Evolutionary conservation across 2,888 invertebrate species (phyloP).

Genomic region (Cabera pusaria): DNA sequence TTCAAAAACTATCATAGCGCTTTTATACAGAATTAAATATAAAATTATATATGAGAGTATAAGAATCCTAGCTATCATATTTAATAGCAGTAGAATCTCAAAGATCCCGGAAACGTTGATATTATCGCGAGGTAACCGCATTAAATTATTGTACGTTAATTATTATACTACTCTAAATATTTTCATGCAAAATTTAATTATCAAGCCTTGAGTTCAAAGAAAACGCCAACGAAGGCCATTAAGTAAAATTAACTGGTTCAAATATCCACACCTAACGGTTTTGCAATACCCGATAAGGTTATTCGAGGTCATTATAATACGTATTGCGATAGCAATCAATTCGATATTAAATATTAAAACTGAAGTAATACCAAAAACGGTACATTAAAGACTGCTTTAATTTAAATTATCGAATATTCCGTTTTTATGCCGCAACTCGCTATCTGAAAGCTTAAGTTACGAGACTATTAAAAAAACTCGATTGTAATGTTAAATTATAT

Average conservation of each 20-base stretch:
- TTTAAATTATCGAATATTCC: slow-evolving; percentile 32
- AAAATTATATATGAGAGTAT: no score
- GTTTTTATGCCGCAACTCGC: slow-evolving; percentile 27
- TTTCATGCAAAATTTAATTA: no score
- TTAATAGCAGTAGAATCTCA: no score
- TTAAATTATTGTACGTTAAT: no score
- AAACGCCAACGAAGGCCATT: slow-evolving; percentile 6
- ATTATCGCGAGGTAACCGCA: no score
- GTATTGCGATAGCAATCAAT: slow-evolving; percentile 21
- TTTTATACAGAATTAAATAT: no score
- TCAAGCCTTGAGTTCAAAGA: slow-evolving; percentile 8
- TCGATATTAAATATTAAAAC: slow-evolving; percentile 25
- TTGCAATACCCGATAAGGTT: slow-evolving; percentile 42
- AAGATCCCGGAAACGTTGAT: no score
- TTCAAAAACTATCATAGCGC: no score
- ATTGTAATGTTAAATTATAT: slow-evolving; percentile 30
- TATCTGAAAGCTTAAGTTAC: slow-evolving; percentile 35
- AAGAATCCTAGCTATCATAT: no score
- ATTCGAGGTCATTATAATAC: slow-evolving; percentile 43
- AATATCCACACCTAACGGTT: slow-evolving; percentile 30
- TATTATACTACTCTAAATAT: no score
- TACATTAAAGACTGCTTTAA: slow-evolving; percentile 36
- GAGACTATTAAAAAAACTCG: slow-evolving; percentile 37
- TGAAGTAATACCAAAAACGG: slow-evolving; percentile 32
- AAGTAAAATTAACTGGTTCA: slow-evolving; percentile 20